These are phyloP conservation scores for Idris sp. DNA, from an alignment of 1,140 invertebrate species.

Conservation along the genomic window DNA sequence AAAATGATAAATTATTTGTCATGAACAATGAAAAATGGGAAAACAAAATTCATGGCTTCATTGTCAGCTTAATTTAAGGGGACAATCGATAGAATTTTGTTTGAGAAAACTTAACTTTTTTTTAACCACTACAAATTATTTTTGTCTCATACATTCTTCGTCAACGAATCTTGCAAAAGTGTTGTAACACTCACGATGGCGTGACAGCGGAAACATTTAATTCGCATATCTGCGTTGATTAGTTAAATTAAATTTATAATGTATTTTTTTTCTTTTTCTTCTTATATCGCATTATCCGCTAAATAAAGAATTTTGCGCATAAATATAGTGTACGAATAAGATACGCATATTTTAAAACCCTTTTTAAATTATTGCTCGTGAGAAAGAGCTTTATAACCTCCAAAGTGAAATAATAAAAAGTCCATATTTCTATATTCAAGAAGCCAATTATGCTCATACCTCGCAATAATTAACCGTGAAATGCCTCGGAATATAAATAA, in stretches of 20 bases:
- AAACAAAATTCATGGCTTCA: slow-evolving; percentile 28
- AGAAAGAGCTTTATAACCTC: slow-evolving; percentile 17
- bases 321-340: slow-evolving; percentile 17
- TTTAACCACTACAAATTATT: too few species aligned
- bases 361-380: slow-evolving; percentile 24
- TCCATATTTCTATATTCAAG: slow-evolving; percentile 11
- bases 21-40: slow-evolving; percentile 32
- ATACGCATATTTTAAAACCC: slow-evolving; percentile 26
- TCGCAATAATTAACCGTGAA: slow-evolving; percentile 22
- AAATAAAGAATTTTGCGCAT: slow-evolving; percentile 3
- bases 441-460: slow-evolving; percentile 18
- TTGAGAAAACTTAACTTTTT: too few species aligned
- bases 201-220: slow-evolving; percentile 35
- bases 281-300: neutral
- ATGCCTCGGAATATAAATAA: too few species aligned
- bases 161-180: slow-evolving; percentile 33
- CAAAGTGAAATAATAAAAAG: slow-evolving; percentile 26
- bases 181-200: slow-evolving; percentile 29
- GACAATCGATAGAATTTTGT: slow-evolving; percentile 22
- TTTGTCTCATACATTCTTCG: too few species aligned
- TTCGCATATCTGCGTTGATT: slow-evolving; percentile 31
- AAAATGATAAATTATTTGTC: slow-evolving; percentile 26
- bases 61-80: slow-evolving; percentile 21
- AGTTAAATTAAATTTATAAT: too few species aligned
- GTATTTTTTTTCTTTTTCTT: too few species aligned